Conservation (phyloP, 35 echinoderm and acorn worm genomes). For the Holothuria glaberrima region DNA sequence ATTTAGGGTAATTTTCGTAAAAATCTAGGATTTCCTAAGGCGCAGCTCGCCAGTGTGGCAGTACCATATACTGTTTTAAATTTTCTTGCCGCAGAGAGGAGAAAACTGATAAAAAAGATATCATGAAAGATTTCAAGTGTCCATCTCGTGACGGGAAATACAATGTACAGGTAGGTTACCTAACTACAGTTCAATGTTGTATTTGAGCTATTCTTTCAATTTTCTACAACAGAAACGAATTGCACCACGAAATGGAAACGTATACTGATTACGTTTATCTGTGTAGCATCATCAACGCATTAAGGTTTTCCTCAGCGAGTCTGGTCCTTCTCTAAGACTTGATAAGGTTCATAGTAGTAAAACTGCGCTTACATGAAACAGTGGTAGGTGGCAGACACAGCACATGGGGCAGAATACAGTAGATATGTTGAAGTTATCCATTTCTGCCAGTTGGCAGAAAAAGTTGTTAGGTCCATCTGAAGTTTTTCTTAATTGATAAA, state of each 20-base stretch:
- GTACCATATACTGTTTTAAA: neutral
- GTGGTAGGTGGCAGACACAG: constrained; percentile 15
- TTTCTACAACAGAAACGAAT: neutral
- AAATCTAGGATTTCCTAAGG: too few species aligned
- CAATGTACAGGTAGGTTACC: neutral
- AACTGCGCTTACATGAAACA: constrained; percentile 10
- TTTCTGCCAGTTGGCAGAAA: constrained; percentile 31
- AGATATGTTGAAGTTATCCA: neutral
- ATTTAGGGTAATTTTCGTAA: too few species aligned
- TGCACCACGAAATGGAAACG: neutral
- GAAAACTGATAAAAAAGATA: neutral
- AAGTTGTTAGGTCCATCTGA: constrained; percentile 24
- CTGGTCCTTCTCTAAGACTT: constrained; percentile 18
- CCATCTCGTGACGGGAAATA: neutral
- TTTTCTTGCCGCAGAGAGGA: neutral
- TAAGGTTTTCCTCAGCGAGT: constrained; percentile 7
- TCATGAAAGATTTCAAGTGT: neutral
- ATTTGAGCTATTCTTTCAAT: neutral
- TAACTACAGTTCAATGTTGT: neutral
- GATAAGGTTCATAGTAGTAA: constrained; percentile 3
- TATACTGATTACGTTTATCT: constrained; percentile 2
- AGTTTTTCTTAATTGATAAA: constrained; percentile 1
- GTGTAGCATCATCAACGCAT: constrained; percentile 7
- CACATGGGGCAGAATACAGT: neutral
- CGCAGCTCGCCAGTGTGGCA: neutral